Evolutionary conservation across 2,797 vertebrate genomes (phyloP), one percentile per base, ranked within the genome.

Genomic region (Amniataba percoides): DNA sequence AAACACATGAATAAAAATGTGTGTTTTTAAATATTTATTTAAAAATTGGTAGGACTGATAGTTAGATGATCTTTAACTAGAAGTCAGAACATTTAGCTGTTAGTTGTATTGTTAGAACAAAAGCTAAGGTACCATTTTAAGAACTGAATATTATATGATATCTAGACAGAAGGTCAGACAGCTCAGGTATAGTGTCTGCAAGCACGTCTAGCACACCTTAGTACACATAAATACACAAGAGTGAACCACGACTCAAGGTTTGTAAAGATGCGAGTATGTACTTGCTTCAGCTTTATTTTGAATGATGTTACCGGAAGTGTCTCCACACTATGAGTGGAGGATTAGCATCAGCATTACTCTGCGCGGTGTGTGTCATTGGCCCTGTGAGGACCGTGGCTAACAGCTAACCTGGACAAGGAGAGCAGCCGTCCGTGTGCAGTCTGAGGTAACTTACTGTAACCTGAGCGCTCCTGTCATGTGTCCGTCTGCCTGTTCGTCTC

Each of bases 391-490:
- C 57, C 53, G 14, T 4, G n/a, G 58, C 19, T 15, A 13, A 12
- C 1, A 67, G 61, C 48, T 31, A 27, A 12, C 25, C 12, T 6
- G 23, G 42, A 9, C 53, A 19, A 60, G 57, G 43, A 74, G 0
- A 56, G 21, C 49, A 52, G 6, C 18, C 21, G 7, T 34, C 49
- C 1, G 39, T 31, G 27, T 43, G 7, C 46, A 61, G 15, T 21
- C 8, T 57, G 84, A 81, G 87, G 77, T 82, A 36, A 36, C 34
- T 36, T 36, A 78, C 16, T 16, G 13, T 70, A 7, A n/a, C 40
- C 1, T 43, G 4, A 5, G 27, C 16, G 7, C 42, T 7, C 46
- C 7, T 55, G 13, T 45, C 14, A 18, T 49, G 1, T 46, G 15
- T 59, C 18, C 56, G 70, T 53, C 21, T 34, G 25, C 12, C 8